These are phyloP conservation scores for Megalops atlanticus DNA, from an alignment of 2,113 vertebrate genomes.

Conservation along the genomic window DNA sequence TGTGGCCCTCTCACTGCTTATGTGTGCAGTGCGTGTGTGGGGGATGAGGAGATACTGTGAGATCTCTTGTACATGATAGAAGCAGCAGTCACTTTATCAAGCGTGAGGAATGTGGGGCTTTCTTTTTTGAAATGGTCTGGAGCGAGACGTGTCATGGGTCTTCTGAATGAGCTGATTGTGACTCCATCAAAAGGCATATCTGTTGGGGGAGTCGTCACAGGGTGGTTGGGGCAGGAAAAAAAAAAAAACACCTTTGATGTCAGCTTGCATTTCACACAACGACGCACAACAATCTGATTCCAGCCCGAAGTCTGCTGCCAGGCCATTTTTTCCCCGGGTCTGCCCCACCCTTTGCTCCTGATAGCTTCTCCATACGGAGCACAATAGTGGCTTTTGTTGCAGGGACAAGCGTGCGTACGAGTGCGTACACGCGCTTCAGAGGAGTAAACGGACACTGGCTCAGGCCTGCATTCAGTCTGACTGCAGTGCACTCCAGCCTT, in stretches of 20 bases:
- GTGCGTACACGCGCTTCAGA: conserved; percentile 15
- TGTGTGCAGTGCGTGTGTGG: background rate
- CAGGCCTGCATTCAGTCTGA: no score
- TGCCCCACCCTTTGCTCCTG: conserved; percentile 32
- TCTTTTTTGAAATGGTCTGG: conserved; percentile 16
- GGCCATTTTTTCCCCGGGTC: conserved; percentile 1
- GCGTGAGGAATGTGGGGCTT: conserved; percentile 20
- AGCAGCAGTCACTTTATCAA: conserved; percentile 12
- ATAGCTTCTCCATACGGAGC: conserved; percentile 33
- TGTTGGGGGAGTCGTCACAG: background rate
- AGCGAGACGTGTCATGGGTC: conserved; percentile 13
- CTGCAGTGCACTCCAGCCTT: no score
- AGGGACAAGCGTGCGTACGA: background rate
- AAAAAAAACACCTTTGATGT: conserved; percentile 52
- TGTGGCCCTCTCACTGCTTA: background rate
- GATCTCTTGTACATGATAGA: background rate
- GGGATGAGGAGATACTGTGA: background rate
- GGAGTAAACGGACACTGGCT: background rate
- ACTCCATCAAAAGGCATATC: conserved; percentile 26
- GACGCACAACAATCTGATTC: conserved; percentile 37
- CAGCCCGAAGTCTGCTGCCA: conserved; percentile 26
- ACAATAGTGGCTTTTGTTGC: conserved; percentile 47
- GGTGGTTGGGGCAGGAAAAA: conserved; percentile 6
- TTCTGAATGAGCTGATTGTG: conserved; percentile 36
- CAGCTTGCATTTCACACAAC: conserved; percentile 52